Base-by-base conservation (phyloP, 2,113 vertebrate species). In the Naja naja region DNA sequence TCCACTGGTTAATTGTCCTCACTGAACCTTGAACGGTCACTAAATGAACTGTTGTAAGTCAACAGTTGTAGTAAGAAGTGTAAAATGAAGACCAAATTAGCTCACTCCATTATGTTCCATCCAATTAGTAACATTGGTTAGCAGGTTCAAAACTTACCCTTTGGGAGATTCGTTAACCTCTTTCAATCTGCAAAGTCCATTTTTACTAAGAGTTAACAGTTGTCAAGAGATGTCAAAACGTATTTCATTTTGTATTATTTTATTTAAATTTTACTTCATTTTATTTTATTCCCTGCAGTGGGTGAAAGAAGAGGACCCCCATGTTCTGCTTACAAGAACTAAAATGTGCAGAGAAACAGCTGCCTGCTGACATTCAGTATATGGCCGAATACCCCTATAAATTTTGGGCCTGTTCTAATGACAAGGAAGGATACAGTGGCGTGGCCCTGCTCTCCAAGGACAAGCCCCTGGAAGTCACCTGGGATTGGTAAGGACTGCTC, bases 321-420 rank as follows among this genome's bases (percentile, higher is more conserved):
- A 99, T 91, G 96, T 99, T 99, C 90, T 99, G 98, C 96, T 98
- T 99, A 88, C 99, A 99, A 95, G 99, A 99, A 94, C 99, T 98
- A 0, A 99, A 99, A 95, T 99, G 99, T 94, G 97, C 98, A 1
- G 97, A 98, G 95, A 99, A 98, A 86, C 94, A 96, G 86, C 97
- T 99, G 43, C 99, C 98, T 0, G 93, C 96, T 0, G 98, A 98
- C 0, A 98, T 99, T 95, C 98, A 97, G 49, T 98, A 98, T 1
- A 97, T 99, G 97, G 94, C 98, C 0, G 98, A 98, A 94, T 98
- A 98, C 49, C 98, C 98, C 9, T 97, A 99, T 96, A 98, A 99
- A 96, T 99, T 98, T 96, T 99, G 99, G 99, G 97, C 98, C 0
- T 97, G 94, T 14, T 98, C 98, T 0, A 98, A 97, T 0, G 98